Percentiles rank a stretch among this genome's conserved stretches.
Conservation (phyloP, 2,888 invertebrate genomes). For the Meloe dianella region DNA sequence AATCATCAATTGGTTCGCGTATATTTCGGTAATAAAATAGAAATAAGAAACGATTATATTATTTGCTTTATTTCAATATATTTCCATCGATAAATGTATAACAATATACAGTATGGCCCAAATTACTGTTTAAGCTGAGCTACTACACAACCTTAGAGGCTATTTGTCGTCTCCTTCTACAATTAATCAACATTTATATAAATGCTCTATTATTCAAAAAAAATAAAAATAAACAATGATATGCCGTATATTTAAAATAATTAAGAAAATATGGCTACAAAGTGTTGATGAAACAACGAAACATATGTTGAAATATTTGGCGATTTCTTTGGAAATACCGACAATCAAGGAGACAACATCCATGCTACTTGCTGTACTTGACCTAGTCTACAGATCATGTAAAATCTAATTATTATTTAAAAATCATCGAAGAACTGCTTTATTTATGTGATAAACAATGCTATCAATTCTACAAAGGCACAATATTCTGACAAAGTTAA, state of each 20-base stretch:
- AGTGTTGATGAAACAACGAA: background rate
- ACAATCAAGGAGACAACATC: constrained; percentile 20
- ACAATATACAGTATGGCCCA: constrained; percentile 57
- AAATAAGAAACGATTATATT: background rate
- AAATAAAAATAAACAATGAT: background rate
- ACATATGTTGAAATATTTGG: background rate
- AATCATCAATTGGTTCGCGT: background rate
- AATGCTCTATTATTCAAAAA: background rate
- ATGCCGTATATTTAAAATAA: background rate
- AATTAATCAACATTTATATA: background rate
- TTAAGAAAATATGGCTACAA: too few species aligned
- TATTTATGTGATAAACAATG: background rate
- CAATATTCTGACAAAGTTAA: background rate
- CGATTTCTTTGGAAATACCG: background rate
- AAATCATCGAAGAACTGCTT: constrained; percentile 8
- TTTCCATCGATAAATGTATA: constrained; percentile 54
- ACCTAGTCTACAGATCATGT: constrained; percentile 42
- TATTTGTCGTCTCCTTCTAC: constrained; percentile 32
- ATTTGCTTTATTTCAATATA: constrained; percentile 9
- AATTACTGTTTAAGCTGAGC: constrained; percentile 51
- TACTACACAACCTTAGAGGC: constrained; percentile 52
- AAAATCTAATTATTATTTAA: constrained; percentile 40
- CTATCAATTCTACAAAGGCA: constrained; percentile 31
- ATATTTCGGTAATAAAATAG: background rate
- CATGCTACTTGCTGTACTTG: constrained; percentile 22